Base-by-base conservation (phyloP, 2,797 vertebrate genomes). In the Crocidura indochinensis region DNA sequence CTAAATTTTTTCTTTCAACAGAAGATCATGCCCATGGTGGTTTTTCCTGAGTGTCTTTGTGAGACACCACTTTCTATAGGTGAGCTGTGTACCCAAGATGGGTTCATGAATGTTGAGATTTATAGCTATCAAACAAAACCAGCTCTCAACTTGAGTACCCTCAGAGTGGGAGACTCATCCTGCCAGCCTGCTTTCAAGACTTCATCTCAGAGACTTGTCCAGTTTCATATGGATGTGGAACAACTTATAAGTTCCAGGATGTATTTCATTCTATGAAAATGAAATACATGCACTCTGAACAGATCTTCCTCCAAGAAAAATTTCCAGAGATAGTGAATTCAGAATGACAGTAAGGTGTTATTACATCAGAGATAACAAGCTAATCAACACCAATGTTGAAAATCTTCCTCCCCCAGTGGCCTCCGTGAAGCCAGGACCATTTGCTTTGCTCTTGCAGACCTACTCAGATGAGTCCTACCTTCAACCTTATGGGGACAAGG, bases 191-290 rank as follows among this genome's bases (percentile, higher is more conserved):
- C 31, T 46, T 90, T 93, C 29, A 92, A 65, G 31, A 96, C 95
- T 0, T 2, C 83, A 3, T 44, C 92, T 46, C 85, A 44, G 2
- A 95, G 84, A 9, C 88, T 82, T 17, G 95, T 88, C 12, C 7
- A 10, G 14, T 98, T 98, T 82, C 96, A 91, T 0, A 90, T 0
- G 74, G 82, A 0, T 98, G 98, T 90, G 98, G 98, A 60, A 98
- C 98, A 67, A 97, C 44, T 10, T 77, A 84, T 0, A 96, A 98
- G 98, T 93, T 97, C 64, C 92, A 98, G 96, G 97, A 94, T 2
- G 96, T n/a, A n/a, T n/a, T n/a, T n/a, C n/a, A n/a, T n/a, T 92
- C 80, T 98, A 98, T 68, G 98, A 98, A 94, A 98, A 98, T 4
- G 98, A 98, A 92, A 96, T 98, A 51, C 97, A 77, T n/a, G 96